These are phyloP conservation scores for Heliconius hermathena DNA, from an alignment of 1,140 invertebrate species.

Conservation along the genomic window DNA sequence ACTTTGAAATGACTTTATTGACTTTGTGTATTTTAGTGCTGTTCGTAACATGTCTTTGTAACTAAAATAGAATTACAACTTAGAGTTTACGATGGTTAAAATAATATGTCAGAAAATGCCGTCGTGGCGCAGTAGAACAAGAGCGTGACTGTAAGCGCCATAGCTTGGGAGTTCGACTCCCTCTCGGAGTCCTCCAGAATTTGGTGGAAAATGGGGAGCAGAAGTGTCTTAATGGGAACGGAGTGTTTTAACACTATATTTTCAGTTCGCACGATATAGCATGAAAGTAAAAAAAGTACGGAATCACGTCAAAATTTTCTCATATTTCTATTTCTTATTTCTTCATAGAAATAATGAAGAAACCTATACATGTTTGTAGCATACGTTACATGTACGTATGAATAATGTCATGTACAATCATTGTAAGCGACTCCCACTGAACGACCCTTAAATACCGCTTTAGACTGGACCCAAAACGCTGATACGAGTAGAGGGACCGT, in stretches of 20 bases:
- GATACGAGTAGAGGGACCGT: constrained; percentile 3
- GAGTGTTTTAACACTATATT: not conserved
- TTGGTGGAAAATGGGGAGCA: no score
- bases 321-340: no score
- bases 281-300: not conserved
- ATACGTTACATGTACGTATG: no score
- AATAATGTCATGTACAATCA: no score
- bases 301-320: no score
- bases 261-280: not conserved
- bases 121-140: no score
- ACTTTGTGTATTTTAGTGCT: not conserved
- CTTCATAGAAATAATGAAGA: no score
- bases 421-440: not conserved
- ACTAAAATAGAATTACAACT: not conserved
- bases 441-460: constrained; percentile 26
- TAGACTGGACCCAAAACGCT: not conserved
- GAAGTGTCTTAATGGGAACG: not conserved
- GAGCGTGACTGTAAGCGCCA: no score
- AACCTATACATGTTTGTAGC: no score
- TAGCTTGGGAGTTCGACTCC: no score
- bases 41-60: not conserved
- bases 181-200: no score
- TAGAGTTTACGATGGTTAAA: not conserved
- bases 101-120: not conserved
- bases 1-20: constrained; percentile 12